A percentile compares a stretch with the other conserved stretches of the same genome.
These are phyloP conservation scores for Melanotaenia maccullochi DNA, from an alignment of 2,797 vertebrate genomes.

Conservation along the genomic window DNA sequence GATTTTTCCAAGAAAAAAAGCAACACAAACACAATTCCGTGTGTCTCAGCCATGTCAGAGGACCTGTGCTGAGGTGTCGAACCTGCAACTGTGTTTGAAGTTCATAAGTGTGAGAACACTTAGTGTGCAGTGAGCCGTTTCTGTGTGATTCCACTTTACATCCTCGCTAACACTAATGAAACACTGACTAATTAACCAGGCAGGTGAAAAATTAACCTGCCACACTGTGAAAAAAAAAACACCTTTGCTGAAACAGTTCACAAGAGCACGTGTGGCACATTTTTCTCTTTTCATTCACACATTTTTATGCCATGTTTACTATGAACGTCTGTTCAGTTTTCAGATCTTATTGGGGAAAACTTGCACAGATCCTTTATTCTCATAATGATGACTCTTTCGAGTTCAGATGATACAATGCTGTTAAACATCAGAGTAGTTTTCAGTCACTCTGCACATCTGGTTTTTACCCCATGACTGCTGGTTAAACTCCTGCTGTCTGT, in stretches of 20 bases:
- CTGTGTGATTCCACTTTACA: slow-evolving; percentile 66
- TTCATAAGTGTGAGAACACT: slow-evolving; percentile 46
- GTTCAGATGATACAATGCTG: background rate
- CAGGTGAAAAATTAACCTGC: slow-evolving; percentile 80
- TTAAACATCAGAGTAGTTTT: background rate
- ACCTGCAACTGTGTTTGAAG: slow-evolving; percentile 27
- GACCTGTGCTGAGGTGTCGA: slow-evolving; percentile 23
- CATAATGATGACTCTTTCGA: background rate
- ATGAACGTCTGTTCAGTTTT: background rate
- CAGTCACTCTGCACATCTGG: slow-evolving; percentile 1
- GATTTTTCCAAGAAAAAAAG: slow-evolving; percentile 60
- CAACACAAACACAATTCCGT: slow-evolving; percentile 44
- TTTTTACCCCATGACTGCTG: background rate
- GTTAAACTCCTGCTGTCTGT: background rate
- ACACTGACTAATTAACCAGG: slow-evolving; percentile 81
- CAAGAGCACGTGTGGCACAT: background rate
- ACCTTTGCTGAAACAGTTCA: slow-evolving; percentile 10
- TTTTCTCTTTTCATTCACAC: background rate
- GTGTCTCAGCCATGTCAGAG: slow-evolving; percentile 62
- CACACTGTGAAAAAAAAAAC: slow-evolving; percentile 28
- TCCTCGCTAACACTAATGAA: slow-evolving; percentile 68
- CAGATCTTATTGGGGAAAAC: background rate
- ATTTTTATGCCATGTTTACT: background rate
- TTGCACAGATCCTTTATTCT: background rate
- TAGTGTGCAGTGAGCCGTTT: slow-evolving; percentile 62